Percentiles rank a stretch among this genome's conserved stretches.
phyloP scores from a whole-genome alignment of 2,113 vertebrate species.

The Jaculus jaculus region DNA sequence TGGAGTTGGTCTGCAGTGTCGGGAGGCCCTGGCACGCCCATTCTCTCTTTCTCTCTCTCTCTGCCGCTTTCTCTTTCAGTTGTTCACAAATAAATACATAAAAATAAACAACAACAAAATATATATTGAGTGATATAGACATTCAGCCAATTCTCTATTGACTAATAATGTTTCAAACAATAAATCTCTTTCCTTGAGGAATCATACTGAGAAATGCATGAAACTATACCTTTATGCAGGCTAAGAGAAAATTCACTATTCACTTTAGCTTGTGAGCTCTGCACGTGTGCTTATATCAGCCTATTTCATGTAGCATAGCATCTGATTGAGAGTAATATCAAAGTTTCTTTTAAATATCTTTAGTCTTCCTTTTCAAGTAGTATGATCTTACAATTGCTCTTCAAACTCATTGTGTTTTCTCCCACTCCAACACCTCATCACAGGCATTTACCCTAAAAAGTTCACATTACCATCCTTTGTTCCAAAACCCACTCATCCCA shows the following conservation, averaged over 20 bases:
- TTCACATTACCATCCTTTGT: background rate
- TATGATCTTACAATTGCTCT: background rate
- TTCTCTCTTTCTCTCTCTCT: too few relatives aligned
- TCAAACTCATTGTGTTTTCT: background rate
- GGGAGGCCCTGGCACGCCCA: too few relatives aligned
- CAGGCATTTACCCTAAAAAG: background rate
- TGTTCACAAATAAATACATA: too few relatives aligned
- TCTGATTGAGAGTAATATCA: background rate
- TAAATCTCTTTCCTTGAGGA: background rate
- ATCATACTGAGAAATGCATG: background rate
- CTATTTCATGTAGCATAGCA: background rate
- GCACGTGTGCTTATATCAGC: background rate
- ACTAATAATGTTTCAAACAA: background rate
- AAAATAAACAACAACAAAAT: too few relatives aligned
- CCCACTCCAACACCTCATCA: background rate
- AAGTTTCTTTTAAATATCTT: background rate
- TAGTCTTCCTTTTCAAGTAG: background rate
- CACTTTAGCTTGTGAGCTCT: background rate
- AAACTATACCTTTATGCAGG: background rate
- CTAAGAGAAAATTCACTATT: background rate
- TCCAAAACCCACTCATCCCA: rapidly evolving
- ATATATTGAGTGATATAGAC: background rate
- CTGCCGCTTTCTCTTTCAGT: too few relatives aligned
- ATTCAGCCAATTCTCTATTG: background rate
- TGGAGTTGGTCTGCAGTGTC: too few relatives aligned